These are phyloP conservation scores for Cebidichthys violaceus DNA, from an alignment of 2,113 vertebrate genomes.

Conservation along the genomic window DNA sequence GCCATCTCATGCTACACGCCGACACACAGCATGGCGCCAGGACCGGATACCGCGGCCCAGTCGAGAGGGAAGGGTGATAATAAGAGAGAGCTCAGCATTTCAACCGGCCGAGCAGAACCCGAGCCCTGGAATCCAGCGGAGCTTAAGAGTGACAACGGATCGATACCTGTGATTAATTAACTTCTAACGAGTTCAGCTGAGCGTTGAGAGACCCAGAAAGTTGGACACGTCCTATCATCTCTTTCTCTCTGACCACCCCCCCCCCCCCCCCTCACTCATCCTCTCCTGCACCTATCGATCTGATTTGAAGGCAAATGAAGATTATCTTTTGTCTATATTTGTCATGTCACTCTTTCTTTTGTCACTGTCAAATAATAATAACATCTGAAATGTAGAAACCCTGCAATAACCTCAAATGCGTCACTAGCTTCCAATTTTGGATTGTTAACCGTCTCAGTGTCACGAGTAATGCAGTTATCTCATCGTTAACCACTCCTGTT, in stretches of 20 bases:
- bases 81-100: conserved; percentile 56
- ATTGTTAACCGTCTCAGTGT: background rate
- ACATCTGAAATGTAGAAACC: conserved; percentile 14
- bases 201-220: conserved; percentile 73
- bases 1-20: conserved; percentile 63
- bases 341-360: background rate
- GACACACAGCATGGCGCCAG: conserved; percentile 66
- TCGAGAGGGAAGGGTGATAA: conserved; percentile 22
- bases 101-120: conserved; percentile 67
- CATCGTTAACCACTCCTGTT: conserved; percentile 38
- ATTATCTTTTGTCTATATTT: conserved; percentile 41
- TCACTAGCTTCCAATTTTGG: conserved; percentile 35
- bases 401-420: conserved; percentile 17
- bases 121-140: conserved; percentile 68
- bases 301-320: conserved; percentile 27
- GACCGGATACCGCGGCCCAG: conserved; percentile 23
- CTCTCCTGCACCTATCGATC: conserved; percentile 23
- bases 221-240: conserved; percentile 68
- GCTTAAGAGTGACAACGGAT: conserved; percentile 82
- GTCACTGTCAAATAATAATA: conserved; percentile 19
- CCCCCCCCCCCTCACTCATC: background rate
- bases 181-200: conserved; percentile 86
- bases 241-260: conserved; percentile 44
- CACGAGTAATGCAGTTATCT: conserved; percentile 21
- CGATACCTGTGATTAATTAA: conserved; percentile 86